Evolutionary conservation across 2,113 vertebrate species (phyloP).

Genomic region (Hippoglossus stenolepis): DNA sequence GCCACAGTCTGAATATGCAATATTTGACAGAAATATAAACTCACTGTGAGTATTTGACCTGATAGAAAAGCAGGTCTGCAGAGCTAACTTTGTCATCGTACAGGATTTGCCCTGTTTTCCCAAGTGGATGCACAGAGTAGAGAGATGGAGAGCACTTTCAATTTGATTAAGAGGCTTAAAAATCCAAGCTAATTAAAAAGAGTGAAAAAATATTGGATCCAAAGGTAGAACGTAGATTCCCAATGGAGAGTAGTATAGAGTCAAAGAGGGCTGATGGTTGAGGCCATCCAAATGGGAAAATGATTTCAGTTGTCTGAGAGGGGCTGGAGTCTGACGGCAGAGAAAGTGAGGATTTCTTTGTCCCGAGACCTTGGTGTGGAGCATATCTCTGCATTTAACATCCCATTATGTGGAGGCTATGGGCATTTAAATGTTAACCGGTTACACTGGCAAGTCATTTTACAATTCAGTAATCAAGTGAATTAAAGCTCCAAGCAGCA

Average conservation of each 20-base stretch:
- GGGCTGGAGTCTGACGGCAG: neutral
- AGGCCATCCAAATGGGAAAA: neutral
- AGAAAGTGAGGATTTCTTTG: neutral
- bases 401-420: neutral
- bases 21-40: constrained; percentile 10
- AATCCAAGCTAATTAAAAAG: constrained; percentile 59
- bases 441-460: constrained; percentile 27
- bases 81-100: constrained; percentile 23
- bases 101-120: constrained; percentile 32
- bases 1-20: neutral
- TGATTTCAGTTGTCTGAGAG: neutral
- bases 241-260: neutral
- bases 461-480: constrained; percentile 11
- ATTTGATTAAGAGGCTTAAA: constrained; percentile 61
- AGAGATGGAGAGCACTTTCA: constrained; percentile 35
- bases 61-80: constrained; percentile 5
- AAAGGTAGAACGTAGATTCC: constrained; percentile 36
- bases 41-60: neutral
- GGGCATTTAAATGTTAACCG: constrained; percentile 16
- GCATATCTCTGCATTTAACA: constrained; percentile 22
- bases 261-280: neutral
- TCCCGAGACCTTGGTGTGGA: neutral
- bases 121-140: constrained; percentile 23
- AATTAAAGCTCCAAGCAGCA: neutral
- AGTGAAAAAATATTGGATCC: constrained; percentile 36